Evolutionary conservation across 2,797 vertebrate genomes (phyloP).

Genomic region (Pseudocheirus occidentalis): DNA sequence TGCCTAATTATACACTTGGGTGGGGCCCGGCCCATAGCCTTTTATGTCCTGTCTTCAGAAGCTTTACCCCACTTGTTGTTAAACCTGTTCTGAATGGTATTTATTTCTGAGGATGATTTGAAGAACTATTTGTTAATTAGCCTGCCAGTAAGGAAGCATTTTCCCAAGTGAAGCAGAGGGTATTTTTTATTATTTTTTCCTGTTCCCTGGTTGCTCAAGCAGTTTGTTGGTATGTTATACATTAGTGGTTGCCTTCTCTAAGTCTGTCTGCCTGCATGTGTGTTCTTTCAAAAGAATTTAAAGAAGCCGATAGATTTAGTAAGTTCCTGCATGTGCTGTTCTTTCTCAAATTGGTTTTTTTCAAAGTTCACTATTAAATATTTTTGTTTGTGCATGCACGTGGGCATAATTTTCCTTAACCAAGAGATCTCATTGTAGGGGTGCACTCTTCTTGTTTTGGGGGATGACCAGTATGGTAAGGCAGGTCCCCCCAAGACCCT

Average conservation of each 20-base stretch:
- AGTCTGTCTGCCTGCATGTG: background rate
- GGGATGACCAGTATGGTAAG: background rate
- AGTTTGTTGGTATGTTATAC: background rate
- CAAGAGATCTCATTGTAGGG: background rate
- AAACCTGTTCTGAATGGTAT: conserved; percentile 66
- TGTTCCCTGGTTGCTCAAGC: conserved; percentile 3
- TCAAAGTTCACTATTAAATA: background rate
- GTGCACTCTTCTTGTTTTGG: background rate
- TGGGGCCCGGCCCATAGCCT: conserved; percentile 44
- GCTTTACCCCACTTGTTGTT: conserved; percentile 56
- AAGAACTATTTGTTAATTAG: conserved; percentile 49
- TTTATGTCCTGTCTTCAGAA: conserved; percentile 63
- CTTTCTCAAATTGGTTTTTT: background rate
- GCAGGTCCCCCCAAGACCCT: background rate
- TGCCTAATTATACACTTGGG: conserved; percentile 65
- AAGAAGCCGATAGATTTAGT: background rate
- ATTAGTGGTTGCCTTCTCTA: background rate
- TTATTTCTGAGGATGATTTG: conserved; percentile 60
- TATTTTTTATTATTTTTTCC: background rate
- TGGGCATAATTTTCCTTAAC: background rate
- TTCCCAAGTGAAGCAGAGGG: background rate
- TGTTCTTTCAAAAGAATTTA: background rate
- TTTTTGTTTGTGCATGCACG: background rate
- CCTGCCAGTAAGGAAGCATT: conserved; percentile 47
- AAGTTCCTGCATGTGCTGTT: background rate